A percentile compares a stretch with the other conserved stretches of the same genome.
Evolutionary conservation across 2,888 invertebrate genomes (phyloP).

Genomic region (Clistopyga incitator): DNA sequence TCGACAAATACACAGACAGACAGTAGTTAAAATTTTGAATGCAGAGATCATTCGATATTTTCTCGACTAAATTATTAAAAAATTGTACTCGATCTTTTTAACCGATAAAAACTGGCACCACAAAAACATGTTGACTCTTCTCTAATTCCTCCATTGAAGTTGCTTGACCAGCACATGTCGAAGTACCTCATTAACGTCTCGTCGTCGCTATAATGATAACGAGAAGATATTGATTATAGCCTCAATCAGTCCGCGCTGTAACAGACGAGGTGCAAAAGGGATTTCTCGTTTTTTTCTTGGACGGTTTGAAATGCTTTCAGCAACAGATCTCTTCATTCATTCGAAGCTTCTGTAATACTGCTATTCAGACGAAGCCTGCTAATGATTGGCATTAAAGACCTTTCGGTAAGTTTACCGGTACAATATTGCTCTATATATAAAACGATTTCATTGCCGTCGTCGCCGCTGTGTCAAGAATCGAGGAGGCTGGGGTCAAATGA

Average conservation of each 20-base stretch:
- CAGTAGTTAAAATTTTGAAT: not conserved
- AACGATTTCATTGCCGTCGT: too few relatives aligned
- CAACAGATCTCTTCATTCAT: conserved; percentile 37
- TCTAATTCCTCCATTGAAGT: not conserved
- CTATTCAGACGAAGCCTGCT: conserved; percentile 27
- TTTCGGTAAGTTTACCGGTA: conserved; percentile 7
- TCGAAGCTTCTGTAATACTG: conserved; percentile 17
- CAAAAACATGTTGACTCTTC: not conserved
- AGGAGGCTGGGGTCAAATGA: too few relatives aligned
- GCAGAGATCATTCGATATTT: too few relatives aligned
- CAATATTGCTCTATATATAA: not conserved
- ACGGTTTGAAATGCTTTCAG: conserved; percentile 53
- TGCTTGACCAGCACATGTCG: conserved; percentile 25
- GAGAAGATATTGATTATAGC: conserved; percentile 42
- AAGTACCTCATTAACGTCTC: conserved; percentile 60
- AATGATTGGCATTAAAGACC: conserved; percentile 29
- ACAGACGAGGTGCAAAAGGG: not conserved
- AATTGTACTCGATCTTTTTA: not conserved
- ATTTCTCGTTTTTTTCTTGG: conserved; percentile 17
- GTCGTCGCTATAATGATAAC: conserved; percentile 47
- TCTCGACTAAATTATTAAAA: too few relatives aligned
- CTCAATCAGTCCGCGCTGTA: conserved; percentile 51
- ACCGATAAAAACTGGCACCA: not conserved
- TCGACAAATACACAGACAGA: too few relatives aligned
- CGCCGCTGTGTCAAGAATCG: too few relatives aligned